These are phyloP conservation scores for Catalaphyllia jardinei DNA, from an alignment of 64 coral and sea anemone genomes.

Conservation along the genomic window DNA sequence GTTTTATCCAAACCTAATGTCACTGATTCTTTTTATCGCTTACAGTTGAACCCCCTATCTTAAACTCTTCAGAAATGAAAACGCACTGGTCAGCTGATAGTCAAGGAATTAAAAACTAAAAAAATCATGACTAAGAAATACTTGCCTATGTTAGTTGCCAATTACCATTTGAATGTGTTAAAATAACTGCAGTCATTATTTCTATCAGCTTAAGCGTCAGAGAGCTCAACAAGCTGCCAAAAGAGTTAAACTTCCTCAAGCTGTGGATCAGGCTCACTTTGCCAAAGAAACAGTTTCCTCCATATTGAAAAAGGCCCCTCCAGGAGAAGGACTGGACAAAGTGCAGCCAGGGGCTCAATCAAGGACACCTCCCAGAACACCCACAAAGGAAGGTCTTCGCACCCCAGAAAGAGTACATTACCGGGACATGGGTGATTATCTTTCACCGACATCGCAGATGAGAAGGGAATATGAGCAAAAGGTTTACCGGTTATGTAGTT, in stretches of 20 bases:
- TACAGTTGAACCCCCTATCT: too few species aligned
- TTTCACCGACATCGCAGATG: slow-evolving; percentile 48
- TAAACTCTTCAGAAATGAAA: too few species aligned
- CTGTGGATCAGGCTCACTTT: slow-evolving; percentile 67
- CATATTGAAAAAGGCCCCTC: slow-evolving; percentile 72
- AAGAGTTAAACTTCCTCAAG: slow-evolving; percentile 45
- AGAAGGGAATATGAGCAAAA: slow-evolving; percentile 36
- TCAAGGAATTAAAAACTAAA: too few species aligned
- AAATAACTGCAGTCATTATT: neutral
- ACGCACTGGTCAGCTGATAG: too few species aligned
- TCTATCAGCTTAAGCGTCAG: slow-evolving; percentile 63
- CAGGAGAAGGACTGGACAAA: slow-evolving; percentile 22
- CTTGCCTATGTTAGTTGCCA: too few species aligned
- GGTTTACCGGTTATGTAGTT: too few species aligned
- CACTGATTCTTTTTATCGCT: too few species aligned
- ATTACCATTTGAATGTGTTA: too few species aligned
- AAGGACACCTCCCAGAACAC: slow-evolving; percentile 57
- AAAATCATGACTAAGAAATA: too few species aligned
- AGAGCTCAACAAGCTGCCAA: slow-evolving; percentile 52
- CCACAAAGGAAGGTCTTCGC: slow-evolving; percentile 39
- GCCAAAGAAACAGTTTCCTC: slow-evolving; percentile 84
- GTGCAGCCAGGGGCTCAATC: neutral
- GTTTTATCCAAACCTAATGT: too few species aligned
- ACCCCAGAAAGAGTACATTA: slow-evolving; percentile 39
- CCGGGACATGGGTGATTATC: neutral